phyloP scores from a whole-genome alignment of 2,888 invertebrate species.

The Aleiodes leptofemur region DNA sequence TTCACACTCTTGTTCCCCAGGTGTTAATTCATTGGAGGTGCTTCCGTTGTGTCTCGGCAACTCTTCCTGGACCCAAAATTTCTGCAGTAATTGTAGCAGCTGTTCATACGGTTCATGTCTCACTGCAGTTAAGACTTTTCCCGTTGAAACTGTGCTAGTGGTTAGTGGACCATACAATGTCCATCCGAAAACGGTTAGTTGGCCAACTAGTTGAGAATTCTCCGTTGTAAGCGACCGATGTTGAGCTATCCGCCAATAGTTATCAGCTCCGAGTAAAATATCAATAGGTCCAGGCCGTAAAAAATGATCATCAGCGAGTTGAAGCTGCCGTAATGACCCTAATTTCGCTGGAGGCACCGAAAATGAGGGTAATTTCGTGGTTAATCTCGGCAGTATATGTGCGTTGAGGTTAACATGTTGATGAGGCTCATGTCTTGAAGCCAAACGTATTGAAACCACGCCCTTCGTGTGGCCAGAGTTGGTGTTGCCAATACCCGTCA shows the following conservation, averaged over 20 bases:
- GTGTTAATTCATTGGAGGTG: not conserved
- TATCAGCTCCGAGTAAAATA: not conserved
- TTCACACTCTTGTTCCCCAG: constrained; percentile 1
- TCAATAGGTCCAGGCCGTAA: constrained; percentile 5
- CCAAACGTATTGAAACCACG: not conserved
- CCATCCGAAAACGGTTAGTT: not conserved
- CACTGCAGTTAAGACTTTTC: not conserved
- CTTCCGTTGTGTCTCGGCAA: constrained; percentile 25
- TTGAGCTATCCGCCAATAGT: not conserved
- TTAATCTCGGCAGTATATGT: not conserved
- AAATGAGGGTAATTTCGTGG: not conserved
- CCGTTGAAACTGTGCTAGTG: no score
- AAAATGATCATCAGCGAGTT: constrained; percentile 10
- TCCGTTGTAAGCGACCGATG: not conserved
- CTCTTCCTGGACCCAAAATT: constrained; percentile 7
- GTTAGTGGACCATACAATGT: no score
- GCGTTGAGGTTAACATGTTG: not conserved
- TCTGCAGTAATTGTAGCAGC: constrained; percentile 13
- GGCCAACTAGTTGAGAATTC: not conserved
- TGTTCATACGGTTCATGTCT: constrained; percentile 24
- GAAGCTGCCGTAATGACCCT: not conserved
- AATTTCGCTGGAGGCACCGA: not conserved
- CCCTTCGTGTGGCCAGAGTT: constrained; percentile 9
- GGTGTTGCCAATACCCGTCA: constrained; percentile 2
- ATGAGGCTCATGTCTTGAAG: not conserved